Conservation (phyloP, 1,140 invertebrate species). For the Rhyzopertha dominica region DNA sequence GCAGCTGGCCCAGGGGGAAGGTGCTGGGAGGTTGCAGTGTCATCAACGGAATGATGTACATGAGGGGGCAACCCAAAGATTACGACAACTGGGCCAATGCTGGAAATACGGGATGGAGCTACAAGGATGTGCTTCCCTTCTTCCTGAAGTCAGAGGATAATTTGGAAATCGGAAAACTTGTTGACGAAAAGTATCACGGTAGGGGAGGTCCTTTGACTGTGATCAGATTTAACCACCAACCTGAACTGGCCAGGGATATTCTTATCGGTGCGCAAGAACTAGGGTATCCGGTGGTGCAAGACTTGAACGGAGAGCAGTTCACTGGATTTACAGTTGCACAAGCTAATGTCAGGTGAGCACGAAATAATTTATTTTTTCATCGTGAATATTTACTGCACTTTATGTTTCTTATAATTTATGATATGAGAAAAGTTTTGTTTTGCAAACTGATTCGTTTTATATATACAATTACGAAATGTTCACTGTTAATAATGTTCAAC, state of each 20-base stretch:
- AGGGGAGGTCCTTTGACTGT: slow-evolving; percentile 47
- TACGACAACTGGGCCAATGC: slow-evolving; percentile 62
- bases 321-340: slow-evolving; percentile 44
- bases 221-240: slow-evolving; percentile 52
- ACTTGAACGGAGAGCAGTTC: slow-evolving; percentile 53
- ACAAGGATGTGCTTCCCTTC: slow-evolving; percentile 51
- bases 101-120: slow-evolving; percentile 41
- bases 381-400: no score
- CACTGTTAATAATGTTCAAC: no score
- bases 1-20: slow-evolving; percentile 55
- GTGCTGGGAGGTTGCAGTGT: slow-evolving; percentile 58
- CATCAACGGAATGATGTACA: slow-evolving; percentile 72
- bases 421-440: no score
- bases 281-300: slow-evolving; percentile 52
- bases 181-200: slow-evolving; percentile 44
- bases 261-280: slow-evolving; percentile 55
- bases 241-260: slow-evolving; percentile 51
- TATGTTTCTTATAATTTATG: no score
- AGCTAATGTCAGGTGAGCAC: slow-evolving; percentile 36
- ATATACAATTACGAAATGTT: no score
- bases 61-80: slow-evolving; percentile 62
- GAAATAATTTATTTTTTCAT: no score
- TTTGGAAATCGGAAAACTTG: slow-evolving; percentile 47
- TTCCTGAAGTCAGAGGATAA: slow-evolving; percentile 56
- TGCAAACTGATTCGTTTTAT: no score